phyloP scores from a whole-genome alignment of 2,888 invertebrate genomes.

The Tiphia femorata region DNA sequence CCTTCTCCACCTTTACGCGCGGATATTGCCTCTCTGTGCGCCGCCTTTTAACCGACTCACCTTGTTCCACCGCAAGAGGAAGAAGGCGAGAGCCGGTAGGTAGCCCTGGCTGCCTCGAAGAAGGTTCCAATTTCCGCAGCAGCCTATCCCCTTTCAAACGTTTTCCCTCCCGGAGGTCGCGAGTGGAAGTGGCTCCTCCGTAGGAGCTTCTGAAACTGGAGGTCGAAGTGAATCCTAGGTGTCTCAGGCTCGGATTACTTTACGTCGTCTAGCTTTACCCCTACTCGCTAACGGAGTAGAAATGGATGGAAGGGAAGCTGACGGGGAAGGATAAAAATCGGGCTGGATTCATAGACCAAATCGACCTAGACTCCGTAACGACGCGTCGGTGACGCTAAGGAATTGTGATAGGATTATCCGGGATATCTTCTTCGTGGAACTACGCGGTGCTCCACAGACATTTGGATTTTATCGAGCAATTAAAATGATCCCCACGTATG shows the following conservation, averaged over 20 bases:
- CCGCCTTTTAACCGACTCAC: constrained; percentile 51
- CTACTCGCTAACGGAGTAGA: too few species aligned
- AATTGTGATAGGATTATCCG: too few species aligned
- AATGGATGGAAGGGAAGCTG: too few species aligned
- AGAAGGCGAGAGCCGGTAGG: constrained; percentile 21
- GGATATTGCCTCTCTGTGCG: constrained; percentile 40
- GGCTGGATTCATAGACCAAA: too few species aligned
- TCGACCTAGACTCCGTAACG: too few species aligned
- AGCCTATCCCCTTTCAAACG: constrained; percentile 45
- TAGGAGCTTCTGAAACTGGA: constrained; percentile 33
- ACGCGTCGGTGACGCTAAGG: too few species aligned
- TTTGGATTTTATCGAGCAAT: too few species aligned
- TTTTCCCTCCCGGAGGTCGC: constrained; percentile 33
- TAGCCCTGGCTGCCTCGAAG: constrained; percentile 21
- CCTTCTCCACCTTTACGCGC: too few species aligned
- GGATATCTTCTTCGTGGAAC: too few species aligned
- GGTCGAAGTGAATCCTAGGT: constrained; percentile 42
- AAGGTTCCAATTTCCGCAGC: constrained; percentile 49
- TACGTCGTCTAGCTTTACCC: constrained; percentile 1
- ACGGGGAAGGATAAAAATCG: too few species aligned
- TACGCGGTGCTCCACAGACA: too few species aligned
- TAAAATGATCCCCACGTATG: too few species aligned
- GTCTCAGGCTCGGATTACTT: constrained; percentile 36
- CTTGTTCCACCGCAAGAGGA: constrained; percentile 32
- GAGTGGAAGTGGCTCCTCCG: constrained; percentile 23